Base-by-base conservation (phyloP, 2,888 invertebrate genomes). In the Chloroclystis v-ata region DNA sequence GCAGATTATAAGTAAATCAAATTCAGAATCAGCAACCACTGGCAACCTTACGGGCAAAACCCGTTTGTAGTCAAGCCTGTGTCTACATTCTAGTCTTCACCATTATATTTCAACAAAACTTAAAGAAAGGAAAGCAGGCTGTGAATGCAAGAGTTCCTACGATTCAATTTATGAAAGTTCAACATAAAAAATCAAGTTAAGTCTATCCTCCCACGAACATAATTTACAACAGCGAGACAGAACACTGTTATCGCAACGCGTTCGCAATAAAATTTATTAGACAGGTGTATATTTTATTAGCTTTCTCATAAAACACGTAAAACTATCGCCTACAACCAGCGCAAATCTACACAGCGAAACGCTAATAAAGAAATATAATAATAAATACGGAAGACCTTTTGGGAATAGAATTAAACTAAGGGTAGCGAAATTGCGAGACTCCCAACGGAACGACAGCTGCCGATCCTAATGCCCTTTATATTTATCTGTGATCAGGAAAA, bases 281-380 rank as follows among this genome's bases (percentile, higher is more conserved):
- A 66, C 74, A 74, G 70, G 69, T 75, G 73, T 59, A 75, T 75
- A 75, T 71, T 75, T 78, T 78, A 78, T 75, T 72, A 67, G 65
- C 64, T 72, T 77, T 74, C 63, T 56, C 63, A 66, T 73, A 72
- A 73, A 74, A 70, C 60, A 69, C 65, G 69, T 73, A 75, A 74
- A 78, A 70, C 70, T 72, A 78, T 75, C 71, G 75, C 63, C 69
- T 54, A 63, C 67, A 59, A 56, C 61, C 57, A 59, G 55, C 68
- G 75, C 72, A 77, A 82, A 82, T 82, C 78, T 81, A 73, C 72
- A 80, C 78, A 66, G 73, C 72, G 71, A 71, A 72, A 74, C 75
- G 82, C 83, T 84, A 85, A 85, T 86, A 85, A 82, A 83, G 84
- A 49, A 54, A 83, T 79, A 82, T 85, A 82, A 83, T 84, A 85